Percentiles rank a stretch among this genome's conserved stretches.
phyloP scores from a whole-genome alignment of 92 coral and sea anemone species.

The Ricordea florida region DNA sequence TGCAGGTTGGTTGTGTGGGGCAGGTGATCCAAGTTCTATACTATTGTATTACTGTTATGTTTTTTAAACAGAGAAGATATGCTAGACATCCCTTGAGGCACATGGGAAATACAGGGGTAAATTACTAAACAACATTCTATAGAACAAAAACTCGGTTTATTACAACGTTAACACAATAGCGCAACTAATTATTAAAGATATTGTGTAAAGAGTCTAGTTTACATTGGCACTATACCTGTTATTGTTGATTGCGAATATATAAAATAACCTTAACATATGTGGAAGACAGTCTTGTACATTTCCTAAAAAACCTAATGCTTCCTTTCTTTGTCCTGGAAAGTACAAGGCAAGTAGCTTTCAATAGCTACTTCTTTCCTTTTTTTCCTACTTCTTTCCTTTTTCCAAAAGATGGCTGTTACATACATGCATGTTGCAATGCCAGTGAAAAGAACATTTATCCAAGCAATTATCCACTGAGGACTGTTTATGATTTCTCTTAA shows the following conservation, averaged over 20 bases:
- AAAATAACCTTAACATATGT: too few species aligned
- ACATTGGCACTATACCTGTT: not conserved
- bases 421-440: conserved; percentile 14
- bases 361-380: too few species aligned
- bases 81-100: conserved; percentile 1
- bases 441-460: conserved; percentile 9
- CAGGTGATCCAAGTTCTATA: not conserved
- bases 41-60: not conserved
- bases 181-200: not conserved
- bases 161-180: not conserved
- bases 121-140: too few species aligned
- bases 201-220: not conserved
- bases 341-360: conserved; percentile 1
- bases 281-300: not conserved
- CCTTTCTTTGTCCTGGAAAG: not conserved
- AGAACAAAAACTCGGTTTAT: too few species aligned
- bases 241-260: not conserved
- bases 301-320: not conserved
- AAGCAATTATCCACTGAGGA: conserved; percentile 22
- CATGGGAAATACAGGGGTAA: too few species aligned
- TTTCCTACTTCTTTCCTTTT: too few species aligned
- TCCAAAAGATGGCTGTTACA: conserved; percentile 6
- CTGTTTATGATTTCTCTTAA: conserved; percentile 16
- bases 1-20: not conserved
- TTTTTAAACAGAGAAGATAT: too few species aligned